Evolutionary conservation across 2,797 vertebrate genomes (phyloP).

Genomic region (Streptopelia turtur): DNA sequence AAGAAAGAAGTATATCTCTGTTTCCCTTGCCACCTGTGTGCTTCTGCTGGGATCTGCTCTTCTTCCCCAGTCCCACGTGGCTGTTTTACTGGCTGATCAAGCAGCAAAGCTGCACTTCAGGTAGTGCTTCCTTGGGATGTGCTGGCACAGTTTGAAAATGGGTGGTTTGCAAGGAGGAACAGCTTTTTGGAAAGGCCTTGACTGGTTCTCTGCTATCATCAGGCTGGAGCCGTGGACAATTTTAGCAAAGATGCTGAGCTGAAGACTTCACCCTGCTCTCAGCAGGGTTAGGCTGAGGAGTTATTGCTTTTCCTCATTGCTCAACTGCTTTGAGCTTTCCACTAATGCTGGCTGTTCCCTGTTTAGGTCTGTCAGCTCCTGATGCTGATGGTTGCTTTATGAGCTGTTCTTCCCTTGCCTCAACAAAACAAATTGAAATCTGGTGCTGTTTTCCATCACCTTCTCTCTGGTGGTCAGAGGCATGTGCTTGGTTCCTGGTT

Average conservation of each 20-base stretch:
- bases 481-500: background rate
- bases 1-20: background rate
- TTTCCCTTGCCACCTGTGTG: rapidly evolving
- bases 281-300: background rate
- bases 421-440: background rate
- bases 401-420: background rate
- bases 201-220: background rate
- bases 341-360: background rate
- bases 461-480: background rate
- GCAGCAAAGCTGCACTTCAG: background rate
- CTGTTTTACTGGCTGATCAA: background rate
- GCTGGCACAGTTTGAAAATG: background rate
- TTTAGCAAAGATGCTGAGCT: background rate
- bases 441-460: background rate
- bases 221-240: background rate
- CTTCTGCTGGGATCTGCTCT: background rate
- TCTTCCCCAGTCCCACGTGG: background rate
- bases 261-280: background rate
- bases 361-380: background rate
- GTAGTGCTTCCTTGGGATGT: background rate
- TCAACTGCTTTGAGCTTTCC: background rate
- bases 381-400: background rate
- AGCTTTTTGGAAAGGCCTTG: background rate
- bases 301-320: background rate
- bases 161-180: background rate